Evolutionary conservation across 2,888 invertebrate species (phyloP).

Genomic region (Apodemia duryi): DNA sequence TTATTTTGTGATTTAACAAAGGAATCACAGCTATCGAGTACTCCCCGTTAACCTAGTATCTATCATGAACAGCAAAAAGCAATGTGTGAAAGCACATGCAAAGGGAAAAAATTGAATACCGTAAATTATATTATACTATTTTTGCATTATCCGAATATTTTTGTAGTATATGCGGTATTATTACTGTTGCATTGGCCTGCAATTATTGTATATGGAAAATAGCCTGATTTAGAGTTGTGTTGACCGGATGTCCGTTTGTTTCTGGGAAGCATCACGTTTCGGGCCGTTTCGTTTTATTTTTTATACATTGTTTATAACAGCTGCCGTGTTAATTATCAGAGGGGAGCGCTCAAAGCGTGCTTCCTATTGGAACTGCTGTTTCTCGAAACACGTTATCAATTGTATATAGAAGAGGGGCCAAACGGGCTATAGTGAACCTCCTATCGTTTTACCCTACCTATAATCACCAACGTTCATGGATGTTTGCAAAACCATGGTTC

Average conservation of each 20-base stretch:
- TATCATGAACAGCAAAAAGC: too few species aligned
- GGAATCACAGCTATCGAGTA: too few species aligned
- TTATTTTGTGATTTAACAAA: too few species aligned
- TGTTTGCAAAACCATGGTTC: too few species aligned
- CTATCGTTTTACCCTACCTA: too few species aligned
- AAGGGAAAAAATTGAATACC: too few species aligned
- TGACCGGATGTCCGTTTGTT: constrained; percentile 64
- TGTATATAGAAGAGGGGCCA: neutral
- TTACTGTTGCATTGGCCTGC: neutral
- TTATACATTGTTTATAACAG: constrained; percentile 12
- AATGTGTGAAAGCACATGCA: too few species aligned
- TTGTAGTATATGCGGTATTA: neutral
- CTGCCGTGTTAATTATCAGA: constrained; percentile 5
- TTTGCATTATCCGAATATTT: too few species aligned
- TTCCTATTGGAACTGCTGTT: constrained; percentile 16
- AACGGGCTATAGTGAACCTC: too few species aligned
- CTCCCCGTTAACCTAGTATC: too few species aligned
- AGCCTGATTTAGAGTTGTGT: constrained; percentile 19
- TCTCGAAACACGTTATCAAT: constrained; percentile 19
- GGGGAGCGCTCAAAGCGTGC: constrained; percentile 16
- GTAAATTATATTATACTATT: too few species aligned
- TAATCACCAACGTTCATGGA: too few species aligned
- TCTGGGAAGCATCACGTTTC: constrained; percentile 57
- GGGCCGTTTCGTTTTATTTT: constrained; percentile 33
- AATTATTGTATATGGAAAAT: neutral